phyloP scores from a whole-genome alignment of 1,140 invertebrate species.

The Saxidomus purpurata region DNA sequence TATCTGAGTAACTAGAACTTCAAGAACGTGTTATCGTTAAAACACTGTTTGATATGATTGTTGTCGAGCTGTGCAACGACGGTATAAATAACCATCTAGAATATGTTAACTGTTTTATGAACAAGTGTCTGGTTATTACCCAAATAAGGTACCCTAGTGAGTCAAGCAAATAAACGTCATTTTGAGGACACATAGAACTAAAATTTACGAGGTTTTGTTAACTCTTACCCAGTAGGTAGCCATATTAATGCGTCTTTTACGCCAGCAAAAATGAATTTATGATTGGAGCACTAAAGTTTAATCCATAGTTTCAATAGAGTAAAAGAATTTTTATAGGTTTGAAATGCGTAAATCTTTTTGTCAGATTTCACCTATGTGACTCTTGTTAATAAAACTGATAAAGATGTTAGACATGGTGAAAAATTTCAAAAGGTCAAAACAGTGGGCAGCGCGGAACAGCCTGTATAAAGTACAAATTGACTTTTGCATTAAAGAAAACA shows the following conservation, averaged over 20 bases:
- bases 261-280: slow-evolving; percentile 60
- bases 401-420: slow-evolving; percentile 30
- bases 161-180: slow-evolving; percentile 44
- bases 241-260: slow-evolving; percentile 51
- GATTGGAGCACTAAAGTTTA: slow-evolving; percentile 50
- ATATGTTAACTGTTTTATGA: slow-evolving; percentile 25
- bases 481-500: slow-evolving; percentile 4
- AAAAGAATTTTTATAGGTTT: slow-evolving; percentile 66
- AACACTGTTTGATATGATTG: slow-evolving; percentile 5
- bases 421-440: slow-evolving; percentile 10
- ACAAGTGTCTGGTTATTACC: slow-evolving; percentile 28
- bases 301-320: slow-evolving; percentile 42
- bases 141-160: slow-evolving; percentile 24
- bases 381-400: slow-evolving; percentile 44
- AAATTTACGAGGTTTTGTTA: slow-evolving; percentile 56
- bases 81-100: neutral
- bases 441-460: slow-evolving; percentile 6
- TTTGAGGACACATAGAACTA: slow-evolving; percentile 10
- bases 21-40: neutral
- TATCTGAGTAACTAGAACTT: neutral
- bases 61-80: neutral
- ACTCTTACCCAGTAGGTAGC: slow-evolving; percentile 43
- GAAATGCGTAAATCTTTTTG: slow-evolving; percentile 60
- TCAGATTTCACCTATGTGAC: slow-evolving; percentile 54
- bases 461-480: slow-evolving; percentile 15